A percentile compares a stretch with the other conserved stretches of the same genome.
Conservation (phyloP, 2,888 invertebrate species). For the Callinectes sapidus region DNA sequence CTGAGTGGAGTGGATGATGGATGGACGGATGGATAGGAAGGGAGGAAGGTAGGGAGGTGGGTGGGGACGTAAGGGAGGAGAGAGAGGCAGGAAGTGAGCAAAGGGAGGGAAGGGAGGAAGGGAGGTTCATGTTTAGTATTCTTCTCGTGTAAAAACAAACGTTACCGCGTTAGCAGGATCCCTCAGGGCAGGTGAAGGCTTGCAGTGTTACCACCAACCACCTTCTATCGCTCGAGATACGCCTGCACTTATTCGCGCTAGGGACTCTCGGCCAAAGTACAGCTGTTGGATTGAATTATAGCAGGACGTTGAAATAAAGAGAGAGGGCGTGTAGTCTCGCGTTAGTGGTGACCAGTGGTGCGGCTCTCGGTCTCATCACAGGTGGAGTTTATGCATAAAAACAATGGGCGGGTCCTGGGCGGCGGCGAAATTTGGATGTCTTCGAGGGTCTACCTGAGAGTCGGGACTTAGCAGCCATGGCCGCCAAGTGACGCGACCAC, state of each 20-base stretch:
- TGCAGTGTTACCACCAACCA: conserved; percentile 58
- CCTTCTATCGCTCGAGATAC: conserved; percentile 28
- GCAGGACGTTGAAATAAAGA: conserved; percentile 43
- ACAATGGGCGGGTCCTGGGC: neutral
- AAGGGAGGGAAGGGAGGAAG: conserved; percentile 34
- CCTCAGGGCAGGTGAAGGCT: conserved; percentile 49
- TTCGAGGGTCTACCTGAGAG: neutral
- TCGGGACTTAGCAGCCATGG: conserved; percentile 14
- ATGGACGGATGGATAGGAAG: conserved; percentile 29
- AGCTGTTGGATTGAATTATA: conserved; percentile 53
- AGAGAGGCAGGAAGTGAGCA: neutral
- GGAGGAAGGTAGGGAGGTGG: conserved; percentile 1
- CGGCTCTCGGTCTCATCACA: conserved; percentile 17
- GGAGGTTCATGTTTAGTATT: conserved; percentile 56
- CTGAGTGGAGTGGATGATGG: conserved; percentile 15
- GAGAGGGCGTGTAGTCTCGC: neutral
- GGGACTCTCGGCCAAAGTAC: neutral
- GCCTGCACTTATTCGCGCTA: neutral
- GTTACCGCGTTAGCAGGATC: conserved; percentile 50
- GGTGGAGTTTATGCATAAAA: conserved; percentile 42
- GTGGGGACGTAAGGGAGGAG: neutral
- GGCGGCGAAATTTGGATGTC: neutral
- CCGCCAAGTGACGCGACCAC: conserved; percentile 25
- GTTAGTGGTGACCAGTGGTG: conserved; percentile 14
- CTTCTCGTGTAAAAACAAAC: conserved; percentile 60